Conservation (phyloP, 2,113 vertebrate species). For the Pardalotus punctatus region DNA sequence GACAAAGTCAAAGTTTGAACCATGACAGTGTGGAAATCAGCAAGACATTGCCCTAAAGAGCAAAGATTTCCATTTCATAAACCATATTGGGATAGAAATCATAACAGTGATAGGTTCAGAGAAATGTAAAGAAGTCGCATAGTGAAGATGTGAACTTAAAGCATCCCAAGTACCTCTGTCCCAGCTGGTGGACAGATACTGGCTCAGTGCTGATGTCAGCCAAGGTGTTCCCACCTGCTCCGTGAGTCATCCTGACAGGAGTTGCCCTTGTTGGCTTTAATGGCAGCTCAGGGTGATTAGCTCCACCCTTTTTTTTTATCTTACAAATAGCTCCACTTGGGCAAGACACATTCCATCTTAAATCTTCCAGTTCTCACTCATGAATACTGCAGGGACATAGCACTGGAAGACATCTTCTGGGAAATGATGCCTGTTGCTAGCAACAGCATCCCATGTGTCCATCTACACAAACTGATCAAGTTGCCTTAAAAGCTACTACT, state of each 20-base stretch:
- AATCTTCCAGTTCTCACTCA: background rate
- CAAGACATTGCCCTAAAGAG: background rate
- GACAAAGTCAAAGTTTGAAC: background rate
- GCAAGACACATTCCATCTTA: background rate
- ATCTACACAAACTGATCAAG: background rate
- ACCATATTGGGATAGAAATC: background rate
- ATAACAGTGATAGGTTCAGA: background rate
- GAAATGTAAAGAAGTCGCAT: background rate
- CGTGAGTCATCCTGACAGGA: background rate
- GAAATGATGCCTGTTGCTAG: background rate
- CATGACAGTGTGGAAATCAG: background rate
- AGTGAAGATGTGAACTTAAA: background rate
- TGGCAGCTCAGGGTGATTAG: background rate
- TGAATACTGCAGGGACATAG: background rate
- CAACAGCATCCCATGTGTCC: background rate
- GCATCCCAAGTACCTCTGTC: background rate
- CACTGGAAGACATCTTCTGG: background rate
- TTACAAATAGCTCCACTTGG: background rate
- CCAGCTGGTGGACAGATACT: rapidly evolving
- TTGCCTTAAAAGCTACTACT: background rate
- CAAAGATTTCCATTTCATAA: background rate
- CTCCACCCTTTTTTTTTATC: background rate
- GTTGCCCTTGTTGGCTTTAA: background rate
- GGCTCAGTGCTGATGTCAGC: background rate
- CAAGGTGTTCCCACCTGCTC: background rate